Evolutionary conservation across 2,888 invertebrate species (phyloP).

Genomic region (Enchytraeus crypticus): DNA sequence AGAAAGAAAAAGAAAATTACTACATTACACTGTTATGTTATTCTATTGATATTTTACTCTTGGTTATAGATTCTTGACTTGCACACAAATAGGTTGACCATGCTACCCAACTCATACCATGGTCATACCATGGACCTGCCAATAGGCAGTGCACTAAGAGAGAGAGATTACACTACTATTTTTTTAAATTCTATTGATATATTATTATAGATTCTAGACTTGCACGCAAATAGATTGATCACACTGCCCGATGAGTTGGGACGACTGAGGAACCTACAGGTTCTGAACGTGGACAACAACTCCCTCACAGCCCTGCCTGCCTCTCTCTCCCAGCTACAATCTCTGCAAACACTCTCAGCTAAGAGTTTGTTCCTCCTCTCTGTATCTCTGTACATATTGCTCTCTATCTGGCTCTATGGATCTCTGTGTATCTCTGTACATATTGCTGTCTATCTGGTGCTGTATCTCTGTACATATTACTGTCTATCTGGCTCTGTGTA

Average conservation of each 20-base stretch:
- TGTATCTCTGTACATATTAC: too few species aligned
- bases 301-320: conserved; percentile 13
- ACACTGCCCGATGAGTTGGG: conserved; percentile 61
- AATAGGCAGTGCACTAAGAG: too few species aligned
- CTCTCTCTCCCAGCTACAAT: conserved; percentile 7
- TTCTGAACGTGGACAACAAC: conserved; percentile 18
- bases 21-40: background rate
- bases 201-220: conserved; percentile 59
- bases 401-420: too few species aligned
- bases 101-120: conserved; percentile 66
- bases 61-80: conserved; percentile 63
- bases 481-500: too few species aligned
- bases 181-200: background rate
- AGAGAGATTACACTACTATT: background rate
- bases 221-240: conserved; percentile 64
- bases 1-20: too few species aligned
- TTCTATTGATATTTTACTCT: background rate
- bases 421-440: too few species aligned
- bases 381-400: too few species aligned
- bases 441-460: too few species aligned
- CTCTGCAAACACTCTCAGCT: conserved; percentile 12
- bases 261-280: conserved; percentile 15
- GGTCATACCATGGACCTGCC: too few species aligned
- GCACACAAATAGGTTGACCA: conserved; percentile 63
- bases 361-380: conserved; percentile 8